phyloP scores from a whole-genome alignment of 2,113 vertebrate genomes.

The Condylura cristata region DNA sequence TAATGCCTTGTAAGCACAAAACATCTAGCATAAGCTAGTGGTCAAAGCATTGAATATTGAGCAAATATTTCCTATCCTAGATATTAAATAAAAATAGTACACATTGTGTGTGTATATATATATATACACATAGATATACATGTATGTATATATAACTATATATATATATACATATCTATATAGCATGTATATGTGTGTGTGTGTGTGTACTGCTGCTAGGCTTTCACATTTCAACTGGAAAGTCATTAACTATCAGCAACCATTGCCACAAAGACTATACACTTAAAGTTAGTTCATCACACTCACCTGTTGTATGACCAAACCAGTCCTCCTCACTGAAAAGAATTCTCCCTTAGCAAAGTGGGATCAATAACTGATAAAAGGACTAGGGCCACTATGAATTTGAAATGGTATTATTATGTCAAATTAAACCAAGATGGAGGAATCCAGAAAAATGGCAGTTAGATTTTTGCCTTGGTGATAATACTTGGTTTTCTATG shows the following conservation, averaged over 20 bases:
- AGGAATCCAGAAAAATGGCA: slow-evolving; percentile 63
- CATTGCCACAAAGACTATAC: neutral
- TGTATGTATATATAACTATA: no score
- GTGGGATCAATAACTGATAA: neutral
- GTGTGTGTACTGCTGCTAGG: neutral
- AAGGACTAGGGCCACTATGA: neutral
- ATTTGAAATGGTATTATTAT: neutral
- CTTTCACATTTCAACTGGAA: neutral
- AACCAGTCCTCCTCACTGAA: neutral
- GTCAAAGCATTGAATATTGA: neutral
- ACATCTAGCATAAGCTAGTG: neutral
- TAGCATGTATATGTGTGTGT: neutral
- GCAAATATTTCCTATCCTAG: neutral
- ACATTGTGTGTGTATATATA: neutral
- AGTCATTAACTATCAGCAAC: neutral
- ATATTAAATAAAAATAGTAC: neutral
- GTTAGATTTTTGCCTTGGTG: slow-evolving; percentile 80
- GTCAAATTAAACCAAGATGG: slow-evolving; percentile 52
- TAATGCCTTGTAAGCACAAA: neutral
- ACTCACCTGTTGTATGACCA: neutral
- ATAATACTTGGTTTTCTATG: slow-evolving; percentile 74
- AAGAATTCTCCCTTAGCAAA: neutral
- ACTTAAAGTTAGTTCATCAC: neutral
- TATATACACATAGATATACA: no score
- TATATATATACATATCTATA: no score